These are phyloP conservation scores for Lathamus discolor DNA, from an alignment of 2,113 vertebrate species.

Conservation along the genomic window DNA sequence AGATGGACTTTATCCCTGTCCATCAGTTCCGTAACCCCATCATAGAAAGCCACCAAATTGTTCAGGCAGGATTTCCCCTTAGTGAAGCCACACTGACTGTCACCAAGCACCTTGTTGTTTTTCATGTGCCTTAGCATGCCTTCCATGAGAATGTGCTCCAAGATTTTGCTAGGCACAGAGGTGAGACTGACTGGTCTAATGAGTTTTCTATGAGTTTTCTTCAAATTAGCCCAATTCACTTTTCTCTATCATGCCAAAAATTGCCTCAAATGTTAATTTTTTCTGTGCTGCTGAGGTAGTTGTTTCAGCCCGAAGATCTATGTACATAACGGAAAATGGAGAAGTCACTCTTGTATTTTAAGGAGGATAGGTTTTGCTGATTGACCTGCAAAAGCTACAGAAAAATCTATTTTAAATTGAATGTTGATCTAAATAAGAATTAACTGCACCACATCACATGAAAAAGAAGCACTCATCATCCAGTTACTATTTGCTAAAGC, in stretches of 20 bases:
- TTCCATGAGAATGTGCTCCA: too few relatives aligned
- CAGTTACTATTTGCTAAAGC: slow-evolving; percentile 10
- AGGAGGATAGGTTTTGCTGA: not conserved
- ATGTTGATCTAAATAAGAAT: slow-evolving; percentile 45
- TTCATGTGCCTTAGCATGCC: too few relatives aligned
- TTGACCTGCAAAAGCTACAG: not conserved
- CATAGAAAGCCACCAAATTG: too few relatives aligned
- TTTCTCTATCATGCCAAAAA: not conserved
- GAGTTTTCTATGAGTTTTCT: not conserved
- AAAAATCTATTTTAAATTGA: slow-evolving; percentile 43
- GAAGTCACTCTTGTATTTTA: not conserved
- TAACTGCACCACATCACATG: not conserved
- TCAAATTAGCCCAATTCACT: not conserved
- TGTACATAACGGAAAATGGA: not conserved
- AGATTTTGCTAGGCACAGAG: too few relatives aligned
- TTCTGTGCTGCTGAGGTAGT: not conserved
- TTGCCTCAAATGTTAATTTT: not conserved
- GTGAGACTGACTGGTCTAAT: too few relatives aligned
- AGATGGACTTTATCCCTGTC: too few relatives aligned
- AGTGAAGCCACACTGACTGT: too few relatives aligned
- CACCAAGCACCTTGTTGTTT: too few relatives aligned
- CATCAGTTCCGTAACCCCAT: too few relatives aligned
- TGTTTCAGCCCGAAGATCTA: not conserved
- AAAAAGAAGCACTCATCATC: not conserved
- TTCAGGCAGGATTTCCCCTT: too few relatives aligned